Evolutionary conservation across 2,797 vertebrate species (phyloP), one percentile per base, ranked within the genome.

Genomic region (Eulemur rubriventer): DNA sequence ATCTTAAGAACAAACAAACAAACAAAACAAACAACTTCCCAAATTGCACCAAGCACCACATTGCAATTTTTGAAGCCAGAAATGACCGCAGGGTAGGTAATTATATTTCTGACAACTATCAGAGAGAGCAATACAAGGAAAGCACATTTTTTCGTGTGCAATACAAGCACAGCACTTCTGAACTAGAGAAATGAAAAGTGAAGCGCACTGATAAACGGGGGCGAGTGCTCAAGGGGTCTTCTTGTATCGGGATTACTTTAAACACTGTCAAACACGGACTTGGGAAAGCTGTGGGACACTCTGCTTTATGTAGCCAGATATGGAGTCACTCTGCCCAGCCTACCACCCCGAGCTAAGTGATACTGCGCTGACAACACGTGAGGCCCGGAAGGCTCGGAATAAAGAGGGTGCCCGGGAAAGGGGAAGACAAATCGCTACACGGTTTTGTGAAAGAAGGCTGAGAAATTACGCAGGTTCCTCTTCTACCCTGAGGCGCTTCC

Each of bases 31-130:
- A 8, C 30, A 57, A 75, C 11, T 11, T 46, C 33, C 65, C 63
- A 55, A 85, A 70, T 33, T 80, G 48, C 82, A 79, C 5, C 61
- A 52, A 79, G 55, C 0, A 90, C 50, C 8, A 46, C 52, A 59
- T 2, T 87, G 59, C 0, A 41, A 72, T 89, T 24, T 89, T 28
- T 80, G 78, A 83, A 85, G 69, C 24, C 76, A 91, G 38, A 91
- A 92, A 89, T 10, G 50, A 70, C 75, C 26, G 28, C 33, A 22
- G 46, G 76, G 65, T 16, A 91, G 57, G 22, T 35, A 80, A 41
- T 63, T 70, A 2, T 85, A 61, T 84, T 87, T 89, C 17, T 96
- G 69, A 96, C 81, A 93, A 67, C 46, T 43, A 38, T 30, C 22
- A 65, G 38, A 76, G 84, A 85, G 1, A 83, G 70, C 72, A 4